A percentile compares a stretch with the other conserved stretches of the same genome.
These are phyloP conservation scores for Osedax frankpressi DNA, from an alignment of 2,888 invertebrate species.

Conservation along the genomic window DNA sequence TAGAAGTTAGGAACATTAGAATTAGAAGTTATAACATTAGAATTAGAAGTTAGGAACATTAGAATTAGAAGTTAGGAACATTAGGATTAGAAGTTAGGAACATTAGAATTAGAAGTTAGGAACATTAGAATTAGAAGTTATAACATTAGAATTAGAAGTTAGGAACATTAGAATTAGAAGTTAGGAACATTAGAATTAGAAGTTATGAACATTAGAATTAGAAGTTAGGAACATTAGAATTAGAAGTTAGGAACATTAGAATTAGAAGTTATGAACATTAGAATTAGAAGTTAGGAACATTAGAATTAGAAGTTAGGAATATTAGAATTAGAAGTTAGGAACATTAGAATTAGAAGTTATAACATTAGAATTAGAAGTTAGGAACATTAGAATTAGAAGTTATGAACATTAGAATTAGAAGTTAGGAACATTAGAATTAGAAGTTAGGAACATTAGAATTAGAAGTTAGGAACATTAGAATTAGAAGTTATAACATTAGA, in stretches of 20 bases:
- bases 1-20: neutral
- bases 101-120: neutral
- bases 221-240: too few species aligned
- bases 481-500: neutral
- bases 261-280: neutral
- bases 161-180: neutral
- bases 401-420: too few species aligned
- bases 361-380: neutral
- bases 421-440: neutral
- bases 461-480: neutral
- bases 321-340: neutral
- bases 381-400: neutral
- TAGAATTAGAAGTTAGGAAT: neutral
- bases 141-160: neutral
- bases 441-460: too few species aligned
- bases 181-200: too few species aligned
- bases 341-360: neutral
- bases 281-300: neutral
- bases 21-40: neutral
- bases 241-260: neutral
- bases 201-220: neutral
- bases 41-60: neutral
- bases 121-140: neutral
- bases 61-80: neutral
- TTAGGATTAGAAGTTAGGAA: neutral